Evolutionary conservation across 1,140 invertebrate genomes (phyloP).

Genomic region (Saccostrea cuccullata): DNA sequence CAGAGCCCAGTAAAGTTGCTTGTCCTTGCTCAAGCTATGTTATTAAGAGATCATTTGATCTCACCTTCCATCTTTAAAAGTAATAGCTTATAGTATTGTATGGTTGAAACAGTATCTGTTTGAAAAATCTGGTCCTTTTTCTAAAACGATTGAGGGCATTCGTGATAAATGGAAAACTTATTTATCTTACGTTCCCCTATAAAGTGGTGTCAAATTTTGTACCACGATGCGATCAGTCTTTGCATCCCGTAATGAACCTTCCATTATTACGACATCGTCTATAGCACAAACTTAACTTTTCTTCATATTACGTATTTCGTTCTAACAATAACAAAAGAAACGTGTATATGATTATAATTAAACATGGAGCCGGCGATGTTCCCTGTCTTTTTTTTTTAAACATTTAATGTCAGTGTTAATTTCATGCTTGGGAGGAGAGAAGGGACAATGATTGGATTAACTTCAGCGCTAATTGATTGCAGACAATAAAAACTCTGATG

Average conservation of each 20-base stretch:
- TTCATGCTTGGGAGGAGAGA: constrained; percentile 28
- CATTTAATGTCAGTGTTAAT: constrained; percentile 34
- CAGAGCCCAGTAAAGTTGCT: background rate
- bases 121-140: constrained; percentile 26
- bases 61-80: background rate
- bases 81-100: constrained; percentile 16
- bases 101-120: constrained; percentile 28
- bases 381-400: constrained; percentile 23
- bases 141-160: constrained; percentile 25
- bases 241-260: constrained; percentile 23
- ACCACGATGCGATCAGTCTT: constrained; percentile 31
- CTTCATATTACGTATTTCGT: background rate
- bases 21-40: background rate
- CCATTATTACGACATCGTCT: constrained; percentile 27
- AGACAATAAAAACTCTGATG: constrained; percentile 24
- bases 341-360: constrained; percentile 36
- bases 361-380: constrained; percentile 16
- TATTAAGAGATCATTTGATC: constrained; percentile 21
- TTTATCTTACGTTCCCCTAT: constrained; percentile 2
- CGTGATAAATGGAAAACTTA: constrained; percentile 36
- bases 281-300: background rate
- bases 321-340: constrained; percentile 17
- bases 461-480: constrained; percentile 35
- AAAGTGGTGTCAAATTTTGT: constrained; percentile 34
- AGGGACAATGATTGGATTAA: constrained; percentile 31